A percentile compares a stretch with the other conserved stretches of the same genome.
Evolutionary conservation across 2,113 vertebrate genomes (phyloP).

Genomic region (Pimephales promelas): DNA sequence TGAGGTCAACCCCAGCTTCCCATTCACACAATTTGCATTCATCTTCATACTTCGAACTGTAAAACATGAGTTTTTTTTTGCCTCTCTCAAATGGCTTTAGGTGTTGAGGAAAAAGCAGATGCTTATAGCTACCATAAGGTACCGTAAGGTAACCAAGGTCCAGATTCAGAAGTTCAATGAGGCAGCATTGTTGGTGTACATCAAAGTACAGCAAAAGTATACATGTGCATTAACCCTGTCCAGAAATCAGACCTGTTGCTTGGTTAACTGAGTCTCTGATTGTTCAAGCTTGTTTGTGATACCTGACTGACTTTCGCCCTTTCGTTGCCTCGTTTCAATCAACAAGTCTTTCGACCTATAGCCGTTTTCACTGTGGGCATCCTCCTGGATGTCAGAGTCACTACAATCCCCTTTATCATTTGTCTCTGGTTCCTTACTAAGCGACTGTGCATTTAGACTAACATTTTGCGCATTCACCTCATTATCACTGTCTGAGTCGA

Average conservation of each 20-base stretch:
- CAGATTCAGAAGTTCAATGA: constrained; percentile 62
- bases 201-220: constrained; percentile 50
- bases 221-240: constrained; percentile 52
- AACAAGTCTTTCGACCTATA: constrained; percentile 75
- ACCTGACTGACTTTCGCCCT: constrained; percentile 78
- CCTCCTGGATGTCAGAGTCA: constrained; percentile 81
- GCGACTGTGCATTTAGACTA: constrained; percentile 5
- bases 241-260: constrained; percentile 70
- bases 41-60: constrained; percentile 53
- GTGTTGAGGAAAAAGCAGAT: constrained; percentile 46
- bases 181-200: constrained; percentile 69
- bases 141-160: constrained; percentile 42
- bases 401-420: constrained; percentile 67
- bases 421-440: constrained; percentile 9
- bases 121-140: constrained; percentile 8
- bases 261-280: constrained; percentile 65
- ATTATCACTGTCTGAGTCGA: constrained; percentile 76
- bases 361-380: constrained; percentile 77
- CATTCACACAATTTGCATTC: constrained; percentile 55
- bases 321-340: constrained; percentile 80
- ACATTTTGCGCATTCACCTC: constrained; percentile 63
- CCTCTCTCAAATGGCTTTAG: constrained; percentile 62
- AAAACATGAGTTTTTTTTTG: constrained; percentile 38
- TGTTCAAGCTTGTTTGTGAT: constrained; percentile 75
- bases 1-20: constrained; percentile 34